Percentiles rank a stretch among this genome's conserved stretches.
phyloP scores from a whole-genome alignment of 2,888 invertebrate species.

The Crioceris asparagi region DNA sequence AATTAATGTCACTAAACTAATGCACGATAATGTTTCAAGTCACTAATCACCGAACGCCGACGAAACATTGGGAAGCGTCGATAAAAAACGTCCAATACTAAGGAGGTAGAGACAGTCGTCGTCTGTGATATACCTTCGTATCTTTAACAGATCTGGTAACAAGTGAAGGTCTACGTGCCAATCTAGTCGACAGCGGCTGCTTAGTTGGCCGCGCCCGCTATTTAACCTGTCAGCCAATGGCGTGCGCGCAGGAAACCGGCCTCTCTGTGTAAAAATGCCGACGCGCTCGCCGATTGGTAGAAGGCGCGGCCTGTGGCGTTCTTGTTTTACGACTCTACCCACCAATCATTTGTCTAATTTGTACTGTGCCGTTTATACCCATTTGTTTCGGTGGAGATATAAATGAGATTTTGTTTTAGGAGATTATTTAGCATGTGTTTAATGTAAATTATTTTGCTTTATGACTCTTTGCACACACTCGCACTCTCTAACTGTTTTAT shows the following conservation, averaged over 20 bases:
- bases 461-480: slow-evolving; percentile 29
- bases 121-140: slow-evolving; percentile 28
- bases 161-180: slow-evolving; percentile 33
- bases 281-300: slow-evolving; percentile 22
- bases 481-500: slow-evolving; percentile 25
- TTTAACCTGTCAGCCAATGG: slow-evolving; percentile 21
- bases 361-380: slow-evolving; percentile 30
- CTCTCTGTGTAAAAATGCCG: slow-evolving; percentile 26
- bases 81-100: slow-evolving; percentile 16
- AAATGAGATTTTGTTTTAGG: slow-evolving; percentile 39
- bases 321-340: slow-evolving; percentile 22
- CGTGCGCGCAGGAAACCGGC: slow-evolving; percentile 17
- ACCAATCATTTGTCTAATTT: slow-evolving; percentile 34
- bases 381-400: slow-evolving; percentile 37
- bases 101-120: slow-evolving; percentile 20
- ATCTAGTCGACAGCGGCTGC: slow-evolving; percentile 26
- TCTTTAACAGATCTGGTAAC: slow-evolving; percentile 36
- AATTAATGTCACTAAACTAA: too few species aligned
- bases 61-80: slow-evolving; percentile 1
- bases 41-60: slow-evolving; percentile 2
- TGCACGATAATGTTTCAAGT: too few species aligned
- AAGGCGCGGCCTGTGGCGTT: slow-evolving; percentile 20
- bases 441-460: slow-evolving; percentile 38
- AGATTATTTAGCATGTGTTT: slow-evolving; percentile 38
- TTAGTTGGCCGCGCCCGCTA: slow-evolving; percentile 27